These are phyloP conservation scores for Kryptolebias ocellatus DNA, from an alignment of 2,797 vertebrate species.

Conservation along the genomic window DNA sequence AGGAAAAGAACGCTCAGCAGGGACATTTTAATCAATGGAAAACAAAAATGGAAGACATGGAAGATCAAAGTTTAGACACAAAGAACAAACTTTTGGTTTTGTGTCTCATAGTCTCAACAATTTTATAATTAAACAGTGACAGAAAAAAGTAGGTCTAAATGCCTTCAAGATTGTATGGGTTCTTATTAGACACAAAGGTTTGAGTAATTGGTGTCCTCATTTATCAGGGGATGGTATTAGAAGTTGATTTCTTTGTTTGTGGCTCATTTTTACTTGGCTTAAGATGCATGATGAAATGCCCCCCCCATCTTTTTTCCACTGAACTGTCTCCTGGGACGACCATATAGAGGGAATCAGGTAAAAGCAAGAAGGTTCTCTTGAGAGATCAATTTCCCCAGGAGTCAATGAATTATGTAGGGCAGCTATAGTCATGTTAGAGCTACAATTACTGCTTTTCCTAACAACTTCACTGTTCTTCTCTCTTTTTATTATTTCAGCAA, in stretches of 20 bases:
- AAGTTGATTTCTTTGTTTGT: constrained; percentile 24
- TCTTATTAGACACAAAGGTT: constrained; percentile 2
- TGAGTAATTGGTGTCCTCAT: constrained; percentile 3
- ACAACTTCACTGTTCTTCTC: background rate
- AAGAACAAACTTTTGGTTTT: background rate
- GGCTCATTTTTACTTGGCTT: constrained; percentile 26
- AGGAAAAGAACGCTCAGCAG: constrained; percentile 9
- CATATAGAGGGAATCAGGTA: constrained; percentile 61
- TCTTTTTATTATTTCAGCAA: constrained; percentile 1
- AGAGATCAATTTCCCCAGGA: constrained; percentile 61
- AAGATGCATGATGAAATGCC: constrained; percentile 51
- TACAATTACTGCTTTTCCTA: constrained; percentile 49
- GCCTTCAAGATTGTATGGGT: too few relatives aligned
- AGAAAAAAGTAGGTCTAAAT: too few relatives aligned
- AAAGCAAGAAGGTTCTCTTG: constrained; percentile 53
- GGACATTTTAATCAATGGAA: background rate
- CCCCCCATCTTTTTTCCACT: constrained; percentile 7
- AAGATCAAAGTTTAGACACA: background rate
- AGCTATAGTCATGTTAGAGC: constrained; percentile 47
- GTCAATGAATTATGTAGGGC: constrained; percentile 77
- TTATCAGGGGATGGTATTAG: constrained; percentile 20
- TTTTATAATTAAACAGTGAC: too few relatives aligned
- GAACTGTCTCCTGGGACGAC: constrained; percentile 60
- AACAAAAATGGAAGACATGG: background rate
- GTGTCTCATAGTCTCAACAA: too few relatives aligned